Percentiles rank a stretch among this genome's conserved stretches.
Conservation (phyloP, 1,140 invertebrate species). For the Asbolus verrucosus region DNA sequence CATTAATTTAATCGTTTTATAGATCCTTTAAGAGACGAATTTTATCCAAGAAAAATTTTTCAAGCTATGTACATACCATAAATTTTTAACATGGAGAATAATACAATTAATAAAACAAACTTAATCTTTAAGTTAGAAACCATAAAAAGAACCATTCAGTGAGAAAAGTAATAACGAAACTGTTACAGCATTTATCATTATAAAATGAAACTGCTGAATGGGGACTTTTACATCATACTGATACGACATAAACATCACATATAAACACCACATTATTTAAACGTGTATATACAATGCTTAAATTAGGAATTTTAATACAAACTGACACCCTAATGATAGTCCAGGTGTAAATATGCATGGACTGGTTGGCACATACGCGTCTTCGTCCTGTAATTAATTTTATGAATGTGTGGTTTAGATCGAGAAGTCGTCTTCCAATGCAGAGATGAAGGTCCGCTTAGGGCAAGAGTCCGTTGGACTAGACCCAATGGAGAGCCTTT, state of each 20-base stretch:
- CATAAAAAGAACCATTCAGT: too few species aligned
- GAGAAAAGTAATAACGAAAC: too few species aligned
- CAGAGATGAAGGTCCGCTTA: conserved; percentile 84
- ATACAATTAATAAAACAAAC: too few species aligned
- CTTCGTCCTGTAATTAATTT: not conserved
- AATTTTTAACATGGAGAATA: too few species aligned
- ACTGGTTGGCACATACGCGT: not conserved
- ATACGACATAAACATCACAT: conserved; percentile 11
- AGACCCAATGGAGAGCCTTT: conserved; percentile 77
- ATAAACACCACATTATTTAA: conserved; percentile 18
- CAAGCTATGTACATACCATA: too few species aligned
- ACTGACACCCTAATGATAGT: conserved; percentile 24
- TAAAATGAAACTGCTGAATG: too few species aligned
- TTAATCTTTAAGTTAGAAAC: too few species aligned
- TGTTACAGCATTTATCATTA: too few species aligned
- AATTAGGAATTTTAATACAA: conserved; percentile 14
- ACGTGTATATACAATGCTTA: conserved; percentile 12
- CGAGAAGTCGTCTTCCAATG: conserved; percentile 93
- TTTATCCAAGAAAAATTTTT: too few species aligned
- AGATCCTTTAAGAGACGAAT: too few species aligned
- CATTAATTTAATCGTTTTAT: too few species aligned
- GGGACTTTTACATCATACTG: not conserved
- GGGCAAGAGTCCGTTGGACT: conserved; percentile 82
- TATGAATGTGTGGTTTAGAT: conserved; percentile 68
- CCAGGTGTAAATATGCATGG: conserved; percentile 34